phyloP scores from a whole-genome alignment of 1,140 invertebrate species.

The Saccostrea cuccullata region DNA sequence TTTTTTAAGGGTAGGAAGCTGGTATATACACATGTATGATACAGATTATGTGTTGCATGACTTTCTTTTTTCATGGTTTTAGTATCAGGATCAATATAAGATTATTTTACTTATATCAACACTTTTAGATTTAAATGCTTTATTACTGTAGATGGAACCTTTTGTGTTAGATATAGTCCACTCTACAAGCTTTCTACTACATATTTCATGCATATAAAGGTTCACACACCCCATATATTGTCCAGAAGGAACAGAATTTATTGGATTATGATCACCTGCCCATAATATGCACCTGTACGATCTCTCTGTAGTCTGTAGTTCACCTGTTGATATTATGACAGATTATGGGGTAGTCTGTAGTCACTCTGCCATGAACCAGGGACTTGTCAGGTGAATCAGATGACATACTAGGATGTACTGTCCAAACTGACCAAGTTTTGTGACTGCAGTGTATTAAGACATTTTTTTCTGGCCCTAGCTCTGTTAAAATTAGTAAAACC shows the following conservation, averaged over 20 bases:
- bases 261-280: constrained; percentile 2
- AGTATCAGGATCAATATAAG: too few relatives aligned
- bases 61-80: too few relatives aligned
- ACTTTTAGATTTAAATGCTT: too few relatives aligned
- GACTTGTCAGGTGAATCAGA: background rate
- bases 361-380: background rate
- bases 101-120: too few relatives aligned
- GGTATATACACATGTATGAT: background rate
- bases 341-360: background rate
- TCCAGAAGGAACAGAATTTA: constrained; percentile 10
- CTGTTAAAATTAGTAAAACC: too few relatives aligned
- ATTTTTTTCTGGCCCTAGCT: too few relatives aligned
- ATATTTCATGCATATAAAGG: background rate
- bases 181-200: too few relatives aligned
- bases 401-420: background rate
- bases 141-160: too few relatives aligned
- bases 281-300: background rate
- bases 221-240: background rate
- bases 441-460: too few relatives aligned
- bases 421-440: background rate
- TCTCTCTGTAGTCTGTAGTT: background rate
- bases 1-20: background rate
- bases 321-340: constrained; percentile 6
- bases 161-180: too few relatives aligned
- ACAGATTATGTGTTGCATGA: too few relatives aligned